Evolutionary conservation across 2,888 invertebrate genomes (phyloP).

Genomic region (Leptopterna dolabrata): DNA sequence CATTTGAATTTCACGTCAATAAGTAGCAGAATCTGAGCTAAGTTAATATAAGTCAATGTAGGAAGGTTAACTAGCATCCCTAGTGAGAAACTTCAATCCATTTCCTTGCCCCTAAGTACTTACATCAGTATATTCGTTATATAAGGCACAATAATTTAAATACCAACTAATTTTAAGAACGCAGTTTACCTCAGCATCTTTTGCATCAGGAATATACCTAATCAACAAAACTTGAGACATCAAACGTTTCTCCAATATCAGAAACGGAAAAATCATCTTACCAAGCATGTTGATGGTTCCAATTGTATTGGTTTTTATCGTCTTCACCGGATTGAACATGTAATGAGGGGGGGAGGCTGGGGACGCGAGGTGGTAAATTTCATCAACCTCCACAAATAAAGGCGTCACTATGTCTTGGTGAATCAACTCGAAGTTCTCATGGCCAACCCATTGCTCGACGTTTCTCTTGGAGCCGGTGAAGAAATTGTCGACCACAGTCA

Average conservation of each 20-base stretch:
- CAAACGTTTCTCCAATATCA: conserved; percentile 12
- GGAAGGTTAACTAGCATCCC: too few species aligned
- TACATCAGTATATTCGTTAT: too few species aligned
- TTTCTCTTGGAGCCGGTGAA: conserved; percentile 97
- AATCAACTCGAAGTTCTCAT: conserved; percentile 98
- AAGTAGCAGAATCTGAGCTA: too few species aligned
- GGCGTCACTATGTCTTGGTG: conserved; percentile 99
- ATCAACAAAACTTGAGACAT: neutral
- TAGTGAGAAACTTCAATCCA: too few species aligned
- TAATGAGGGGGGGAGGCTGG: conserved; percentile 99
- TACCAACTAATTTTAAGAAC: too few species aligned
- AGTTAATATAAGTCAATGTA: too few species aligned
- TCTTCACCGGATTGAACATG: conserved; percentile 99
- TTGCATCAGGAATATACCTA: too few species aligned
- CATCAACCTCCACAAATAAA: conserved; percentile 94
- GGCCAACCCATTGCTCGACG: conserved; percentile 98
- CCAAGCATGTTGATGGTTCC: conserved; percentile 95
- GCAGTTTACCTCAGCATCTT: too few species aligned
- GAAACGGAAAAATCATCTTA: conserved; percentile 64
- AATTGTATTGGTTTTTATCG: conserved; percentile 98
- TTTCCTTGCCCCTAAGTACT: too few species aligned
- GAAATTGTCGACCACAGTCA: conserved; percentile 97
- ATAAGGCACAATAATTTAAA: too few species aligned
- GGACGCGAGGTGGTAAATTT: conserved; percentile 98
- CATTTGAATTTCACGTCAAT: too few species aligned